Evolutionary conservation across 2,888 invertebrate species (phyloP), one percentile per base, ranked within the genome.

Genomic region (Ectemnius cavifrons): DNA sequence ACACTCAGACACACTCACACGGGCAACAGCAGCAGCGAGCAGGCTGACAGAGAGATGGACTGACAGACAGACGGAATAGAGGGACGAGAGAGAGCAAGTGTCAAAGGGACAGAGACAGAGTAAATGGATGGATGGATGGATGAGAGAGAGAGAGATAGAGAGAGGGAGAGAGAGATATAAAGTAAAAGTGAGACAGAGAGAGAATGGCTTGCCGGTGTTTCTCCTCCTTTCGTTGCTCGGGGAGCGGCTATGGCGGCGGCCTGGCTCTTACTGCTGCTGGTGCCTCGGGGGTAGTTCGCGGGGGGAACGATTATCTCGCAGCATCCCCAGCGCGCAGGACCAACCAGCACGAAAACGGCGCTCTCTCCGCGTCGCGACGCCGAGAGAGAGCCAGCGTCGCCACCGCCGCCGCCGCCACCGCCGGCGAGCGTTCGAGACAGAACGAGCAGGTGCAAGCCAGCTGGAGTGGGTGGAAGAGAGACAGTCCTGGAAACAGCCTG

Each of bases 211-310:
- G 76, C 74, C 81, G 79, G 78, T 16, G 52, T 75, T 79, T 78
- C 77, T 84, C 77, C 78, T 78, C 76, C 75, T 77, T 8, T 79
- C 73, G 78, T 80, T 79, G 80, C 84, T 89, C 87, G 89, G 91
- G 86, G 91, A 91, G 86, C 91, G 90, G 87, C 91, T 91, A 88
- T 91, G 89, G 88, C 91, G 90, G 88, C 89, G 87, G 89, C 89
- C 89, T 87, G 89, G 90, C 90, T 90, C 91, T 91, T 88, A 90
- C 90, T 90, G 86, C 85, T 86, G 83, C 79, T 77, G 37, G 37
- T 76, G 71, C 78, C 78, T 80, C 75, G 71, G 60, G 13, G 64
- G 77, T 69, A 73, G 78, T 77, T 64, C 23, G 73, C 77, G 67
- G 78, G 81, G 82, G 75, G 72, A 67, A 72, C 72, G 85, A 78